These are phyloP conservation scores for Agelas oroides DNA, from an alignment of 37 sponge, comb jelly and placozoan genomes.

Conservation along the genomic window DNA sequence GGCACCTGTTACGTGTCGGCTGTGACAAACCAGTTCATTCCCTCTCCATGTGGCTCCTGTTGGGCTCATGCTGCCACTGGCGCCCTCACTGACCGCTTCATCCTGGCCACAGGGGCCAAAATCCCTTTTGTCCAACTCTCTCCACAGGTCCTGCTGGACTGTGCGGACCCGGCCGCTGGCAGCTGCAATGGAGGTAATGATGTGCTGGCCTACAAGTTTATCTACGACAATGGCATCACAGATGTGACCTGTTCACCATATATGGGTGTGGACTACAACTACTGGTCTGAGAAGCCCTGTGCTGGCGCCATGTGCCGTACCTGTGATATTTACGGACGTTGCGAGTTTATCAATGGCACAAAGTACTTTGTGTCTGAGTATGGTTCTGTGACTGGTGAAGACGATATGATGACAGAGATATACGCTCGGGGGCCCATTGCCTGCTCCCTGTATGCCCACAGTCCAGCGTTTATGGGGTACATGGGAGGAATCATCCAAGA, in stretches of 20 bases:
- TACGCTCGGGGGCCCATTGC: conserved; percentile 82
- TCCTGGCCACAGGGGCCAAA: conserved; percentile 55
- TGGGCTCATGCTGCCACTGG: conserved; percentile 85
- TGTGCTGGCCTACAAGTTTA: conserved; percentile 78
- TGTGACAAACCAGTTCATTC: conserved; percentile 76
- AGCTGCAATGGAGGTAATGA: conserved; percentile 69
- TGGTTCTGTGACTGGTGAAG: conserved; percentile 69
- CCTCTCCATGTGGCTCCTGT: conserved; percentile 82
- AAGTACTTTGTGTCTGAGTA: conserved; percentile 61
- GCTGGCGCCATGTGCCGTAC: conserved; percentile 66
- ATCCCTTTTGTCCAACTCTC: conserved; percentile 44
- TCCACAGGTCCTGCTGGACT: conserved; percentile 77
- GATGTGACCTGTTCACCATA: conserved; percentile 85
- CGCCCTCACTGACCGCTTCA: conserved; percentile 80
- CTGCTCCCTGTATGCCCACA: conserved; percentile 87
- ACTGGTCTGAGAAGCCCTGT: conserved; percentile 74
- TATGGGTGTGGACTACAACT: conserved; percentile 53
- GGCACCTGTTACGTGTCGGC: conserved; percentile 57
- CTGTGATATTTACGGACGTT: conserved; percentile 58
- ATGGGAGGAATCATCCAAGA: conserved; percentile 68
- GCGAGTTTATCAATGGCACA: conserved; percentile 59
- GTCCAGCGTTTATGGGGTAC: conserved; percentile 65
- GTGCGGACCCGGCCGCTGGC: conserved; percentile 37
- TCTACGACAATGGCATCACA: conserved; percentile 74
- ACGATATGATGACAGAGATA: conserved; percentile 79